These are phyloP conservation scores for Xenentodon cancila DNA, from an alignment of 2,797 vertebrate species.

Conservation along the genomic window DNA sequence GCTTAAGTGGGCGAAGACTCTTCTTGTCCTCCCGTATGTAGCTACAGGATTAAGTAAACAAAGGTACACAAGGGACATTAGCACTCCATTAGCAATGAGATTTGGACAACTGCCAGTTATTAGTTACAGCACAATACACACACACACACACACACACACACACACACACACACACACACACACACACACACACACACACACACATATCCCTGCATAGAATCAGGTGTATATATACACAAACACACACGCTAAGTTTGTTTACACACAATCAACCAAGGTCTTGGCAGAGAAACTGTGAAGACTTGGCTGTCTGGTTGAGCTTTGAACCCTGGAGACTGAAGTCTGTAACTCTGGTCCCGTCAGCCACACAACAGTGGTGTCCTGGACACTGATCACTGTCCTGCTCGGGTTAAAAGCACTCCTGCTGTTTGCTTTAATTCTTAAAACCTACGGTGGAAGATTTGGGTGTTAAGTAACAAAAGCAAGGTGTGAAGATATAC, in stretches of 20 bases:
- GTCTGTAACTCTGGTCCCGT: slow-evolving; percentile 31
- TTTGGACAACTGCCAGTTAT: slow-evolving; percentile 52
- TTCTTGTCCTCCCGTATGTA: slow-evolving; percentile 58
- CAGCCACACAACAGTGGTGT: slow-evolving; percentile 21
- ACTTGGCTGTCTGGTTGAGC: slow-evolving; percentile 18
- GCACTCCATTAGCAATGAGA: slow-evolving; percentile 56
- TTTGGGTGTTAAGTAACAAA: slow-evolving; percentile 10
- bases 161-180: slow-evolving; percentile 1
- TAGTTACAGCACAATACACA: slow-evolving; percentile 19
- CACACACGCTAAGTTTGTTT: slow-evolving; percentile 16
- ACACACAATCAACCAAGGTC: slow-evolving; percentile 17
- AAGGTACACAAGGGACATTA: slow-evolving; percentile 56
- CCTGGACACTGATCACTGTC: slow-evolving; percentile 28
- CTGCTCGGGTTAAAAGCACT: slow-evolving; percentile 1
- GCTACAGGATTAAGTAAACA: slow-evolving; percentile 65
- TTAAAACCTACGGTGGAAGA: slow-evolving; percentile 30
- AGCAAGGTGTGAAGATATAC: slow-evolving; percentile 38
- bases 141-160: slow-evolving; percentile 6
- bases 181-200: slow-evolving; percentile 3
- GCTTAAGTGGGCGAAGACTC: slow-evolving; percentile 44
- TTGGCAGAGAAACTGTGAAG: slow-evolving; percentile 18
- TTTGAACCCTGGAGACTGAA: slow-evolving; percentile 6
- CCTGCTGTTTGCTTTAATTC: slow-evolving; percentile 28
- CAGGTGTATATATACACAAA: slow-evolving; percentile 9
- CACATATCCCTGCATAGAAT: slow-evolving; percentile 1